Conservation (phyloP, 2,888 invertebrate species). For the Tachystola acroxantha region DNA sequence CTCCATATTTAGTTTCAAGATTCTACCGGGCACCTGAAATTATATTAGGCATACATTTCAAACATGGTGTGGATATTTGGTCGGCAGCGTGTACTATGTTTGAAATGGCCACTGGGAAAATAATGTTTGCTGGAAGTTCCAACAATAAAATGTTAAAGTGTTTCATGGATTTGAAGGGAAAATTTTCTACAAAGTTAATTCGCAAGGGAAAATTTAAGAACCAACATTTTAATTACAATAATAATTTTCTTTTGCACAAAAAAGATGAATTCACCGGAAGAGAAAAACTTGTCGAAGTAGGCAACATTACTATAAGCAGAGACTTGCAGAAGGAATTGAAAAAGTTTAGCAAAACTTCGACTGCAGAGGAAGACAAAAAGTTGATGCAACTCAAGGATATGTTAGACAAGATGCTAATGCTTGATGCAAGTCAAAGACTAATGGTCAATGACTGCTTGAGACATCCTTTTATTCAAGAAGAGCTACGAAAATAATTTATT, state of each 20-base stretch:
- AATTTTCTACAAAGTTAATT: conserved; percentile 96
- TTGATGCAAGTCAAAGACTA: conserved; percentile 93
- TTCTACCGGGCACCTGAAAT: conserved; percentile 99
- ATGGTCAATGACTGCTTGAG: conserved; percentile 92
- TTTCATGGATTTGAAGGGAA: conserved; percentile 99
- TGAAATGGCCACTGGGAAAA: conserved; percentile 98
- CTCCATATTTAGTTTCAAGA: conserved; percentile 98
- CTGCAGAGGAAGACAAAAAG: conserved; percentile 91
- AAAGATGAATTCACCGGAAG: conserved; percentile 98
- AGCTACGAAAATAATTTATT: conserved; percentile 33
- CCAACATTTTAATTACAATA: conserved; percentile 97
- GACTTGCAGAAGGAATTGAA: conserved; percentile 94
- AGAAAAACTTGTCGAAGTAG: conserved; percentile 95
- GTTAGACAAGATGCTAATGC: conserved; percentile 91
- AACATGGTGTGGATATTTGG: conserved; percentile 98
- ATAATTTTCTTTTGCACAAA: conserved; percentile 97
- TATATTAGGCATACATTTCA: conserved; percentile 96
- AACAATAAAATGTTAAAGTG: conserved; percentile 99
- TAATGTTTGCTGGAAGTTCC: conserved; percentile 97
- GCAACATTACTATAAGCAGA: conserved; percentile 88
- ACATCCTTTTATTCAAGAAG: conserved; percentile 90
- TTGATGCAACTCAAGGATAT: conserved; percentile 94
- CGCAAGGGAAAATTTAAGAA: conserved; percentile 96
- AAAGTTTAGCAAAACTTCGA: conserved; percentile 87
- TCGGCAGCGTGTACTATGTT: conserved; percentile 98